Percentiles rank a stretch among this genome's conserved stretches.
Conservation (phyloP, 2,888 invertebrate genomes). For the Ichneumoninae sp. region DNA sequence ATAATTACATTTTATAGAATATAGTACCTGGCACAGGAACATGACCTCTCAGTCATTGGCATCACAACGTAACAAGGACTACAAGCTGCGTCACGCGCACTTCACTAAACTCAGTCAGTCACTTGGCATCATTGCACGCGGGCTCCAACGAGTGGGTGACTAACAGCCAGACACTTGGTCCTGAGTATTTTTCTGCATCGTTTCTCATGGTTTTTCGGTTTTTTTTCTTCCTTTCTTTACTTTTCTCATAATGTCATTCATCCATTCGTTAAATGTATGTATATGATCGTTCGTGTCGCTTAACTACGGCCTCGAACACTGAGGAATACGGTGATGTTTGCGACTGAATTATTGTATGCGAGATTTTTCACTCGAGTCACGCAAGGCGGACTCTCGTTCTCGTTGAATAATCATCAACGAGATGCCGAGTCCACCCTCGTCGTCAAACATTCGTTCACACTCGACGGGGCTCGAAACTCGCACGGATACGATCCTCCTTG, state of each 20-base stretch:
- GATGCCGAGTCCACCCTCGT: background rate
- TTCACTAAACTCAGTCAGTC: constrained; percentile 69
- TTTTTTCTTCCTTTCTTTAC: constrained; percentile 67
- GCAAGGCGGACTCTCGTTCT: background rate
- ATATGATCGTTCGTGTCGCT: constrained; percentile 67
- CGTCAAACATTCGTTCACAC: constrained; percentile 2
- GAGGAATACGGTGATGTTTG: constrained; percentile 62
- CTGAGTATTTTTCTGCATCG: constrained; percentile 84
- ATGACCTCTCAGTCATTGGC: constrained; percentile 84
- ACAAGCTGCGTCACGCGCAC: constrained; percentile 81
- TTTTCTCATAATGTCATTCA: constrained; percentile 45
- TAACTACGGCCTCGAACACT: constrained; percentile 70
- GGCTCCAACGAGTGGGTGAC: constrained; percentile 77
- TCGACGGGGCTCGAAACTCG: constrained; percentile 27
- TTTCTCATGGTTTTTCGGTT: constrained; percentile 69
- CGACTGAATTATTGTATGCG: constrained; percentile 47
- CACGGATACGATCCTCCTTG: constrained; percentile 6
- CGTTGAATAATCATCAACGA: background rate
- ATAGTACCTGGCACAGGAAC: constrained; percentile 84
- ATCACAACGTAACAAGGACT: constrained; percentile 84
- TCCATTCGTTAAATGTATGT: constrained; percentile 50
- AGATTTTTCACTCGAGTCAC: background rate
- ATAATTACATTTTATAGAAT: constrained; percentile 68
- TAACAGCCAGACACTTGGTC: constrained; percentile 83
- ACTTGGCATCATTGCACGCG: constrained; percentile 69